These are phyloP conservation scores for Drosophila infuscata DNA, from an alignment of 2,888 invertebrate genomes.

Conservation along the genomic window DNA sequence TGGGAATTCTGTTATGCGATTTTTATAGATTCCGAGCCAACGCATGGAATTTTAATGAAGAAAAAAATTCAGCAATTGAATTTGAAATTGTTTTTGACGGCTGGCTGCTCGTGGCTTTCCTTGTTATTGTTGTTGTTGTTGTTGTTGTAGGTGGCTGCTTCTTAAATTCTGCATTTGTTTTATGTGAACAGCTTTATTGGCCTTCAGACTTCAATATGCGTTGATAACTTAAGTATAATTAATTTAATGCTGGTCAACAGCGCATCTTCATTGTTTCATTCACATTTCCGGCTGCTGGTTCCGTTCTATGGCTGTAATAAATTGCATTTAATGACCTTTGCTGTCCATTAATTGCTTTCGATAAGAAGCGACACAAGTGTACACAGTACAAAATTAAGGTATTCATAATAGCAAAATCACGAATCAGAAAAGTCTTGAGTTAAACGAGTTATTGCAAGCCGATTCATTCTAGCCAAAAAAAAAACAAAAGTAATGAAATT, in stretches of 20 bases:
- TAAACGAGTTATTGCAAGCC: not conserved
- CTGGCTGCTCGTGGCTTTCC: not conserved
- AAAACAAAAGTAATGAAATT: fast-evolving
- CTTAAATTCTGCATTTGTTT: conserved; percentile 35
- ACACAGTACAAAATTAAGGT: not conserved
- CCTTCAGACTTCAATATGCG: conserved; percentile 18
- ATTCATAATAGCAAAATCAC: not conserved
- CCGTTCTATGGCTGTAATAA: conserved; percentile 63
- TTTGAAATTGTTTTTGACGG: conserved; percentile 24
- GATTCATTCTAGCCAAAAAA: not conserved
- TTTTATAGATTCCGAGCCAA: conserved; percentile 48
- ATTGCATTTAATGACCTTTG: conserved; percentile 69
- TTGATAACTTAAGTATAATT: conserved; percentile 44
- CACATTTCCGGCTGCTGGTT: conserved; percentile 29
- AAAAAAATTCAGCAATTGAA: conserved; percentile 24
- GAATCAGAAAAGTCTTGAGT: not conserved
- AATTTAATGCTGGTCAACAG: conserved; percentile 32
- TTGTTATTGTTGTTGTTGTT: conserved; percentile 3
- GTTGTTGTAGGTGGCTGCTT: conserved; percentile 2
- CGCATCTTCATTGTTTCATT: conserved; percentile 13
- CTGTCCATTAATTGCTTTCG: conserved; percentile 64
- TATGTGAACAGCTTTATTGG: conserved; percentile 37
- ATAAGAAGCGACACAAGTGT: conserved; percentile 6
- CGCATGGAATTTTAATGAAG: conserved; percentile 62
- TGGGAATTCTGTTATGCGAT: conserved; percentile 34